These are phyloP conservation scores for Nansenia antarctica DNA, from an alignment of 2,113 vertebrate genomes.

Conservation along the genomic window DNA sequence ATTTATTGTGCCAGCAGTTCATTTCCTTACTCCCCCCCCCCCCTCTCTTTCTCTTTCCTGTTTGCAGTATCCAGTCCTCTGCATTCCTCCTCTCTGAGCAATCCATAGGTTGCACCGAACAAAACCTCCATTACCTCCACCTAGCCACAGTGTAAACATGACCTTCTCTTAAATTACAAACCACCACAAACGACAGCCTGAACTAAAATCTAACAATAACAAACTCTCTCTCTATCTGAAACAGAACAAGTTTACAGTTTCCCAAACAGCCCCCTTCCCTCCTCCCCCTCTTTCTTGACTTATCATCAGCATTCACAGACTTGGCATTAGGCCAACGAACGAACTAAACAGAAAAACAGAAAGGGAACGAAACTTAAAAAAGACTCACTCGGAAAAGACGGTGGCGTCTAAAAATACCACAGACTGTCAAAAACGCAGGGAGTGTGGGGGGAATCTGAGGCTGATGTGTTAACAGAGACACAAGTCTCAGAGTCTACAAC, in stretches of 20 bases:
- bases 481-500: constrained; percentile 29
- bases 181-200: constrained; percentile 54
- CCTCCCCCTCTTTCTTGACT: constrained; percentile 20
- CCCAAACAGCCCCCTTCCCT: constrained; percentile 2
- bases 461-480: constrained; percentile 48
- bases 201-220: constrained; percentile 64
- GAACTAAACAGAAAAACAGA: constrained; percentile 56
- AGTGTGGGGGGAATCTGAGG: constrained; percentile 50
- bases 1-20: constrained; percentile 27
- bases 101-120: constrained; percentile 80
- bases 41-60: constrained; percentile 61
- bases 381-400: background rate
- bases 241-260: constrained; percentile 53
- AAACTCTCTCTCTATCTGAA: constrained; percentile 37
- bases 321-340: constrained; percentile 49
- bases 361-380: constrained; percentile 11
- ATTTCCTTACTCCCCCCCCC: background rate
- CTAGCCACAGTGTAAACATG: constrained; percentile 63
- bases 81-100: constrained; percentile 49
- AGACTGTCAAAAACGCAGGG: constrained; percentile 4
- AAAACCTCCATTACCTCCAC: constrained; percentile 54
- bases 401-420: constrained; percentile 19
- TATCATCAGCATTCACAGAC: constrained; percentile 47
- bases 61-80: constrained; percentile 31
- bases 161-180: constrained; percentile 55